phyloP scores from a whole-genome alignment of 35 echinoderm and acorn worm genomes.

The Lytechinus pictus region DNA sequence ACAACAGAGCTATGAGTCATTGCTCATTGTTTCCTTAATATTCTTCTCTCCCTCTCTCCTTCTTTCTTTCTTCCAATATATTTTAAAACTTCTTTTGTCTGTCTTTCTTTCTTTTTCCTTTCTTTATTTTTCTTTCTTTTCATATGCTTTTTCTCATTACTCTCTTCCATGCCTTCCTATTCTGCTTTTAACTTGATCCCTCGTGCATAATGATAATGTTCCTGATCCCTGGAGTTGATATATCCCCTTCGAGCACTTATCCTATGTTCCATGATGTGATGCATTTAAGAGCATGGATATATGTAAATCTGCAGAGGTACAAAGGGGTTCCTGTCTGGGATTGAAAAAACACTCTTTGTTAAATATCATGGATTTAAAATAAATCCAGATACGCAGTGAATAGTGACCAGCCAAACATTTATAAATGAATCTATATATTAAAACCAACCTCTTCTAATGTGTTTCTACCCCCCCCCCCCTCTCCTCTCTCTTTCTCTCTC shows the following conservation, averaged over 20 bases:
- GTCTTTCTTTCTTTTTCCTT: background rate
- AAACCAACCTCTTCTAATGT: background rate
- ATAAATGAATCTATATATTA: background rate
- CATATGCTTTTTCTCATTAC: background rate
- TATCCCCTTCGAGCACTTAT: background rate
- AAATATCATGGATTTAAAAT: background rate
- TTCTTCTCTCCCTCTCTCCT: background rate
- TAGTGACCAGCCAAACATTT: too few relatives aligned
- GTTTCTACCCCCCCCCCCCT: background rate
- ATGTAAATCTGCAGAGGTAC: background rate
- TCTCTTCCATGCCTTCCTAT: background rate
- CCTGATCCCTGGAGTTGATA: background rate
- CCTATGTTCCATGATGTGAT: background rate
- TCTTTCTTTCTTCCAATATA: background rate
- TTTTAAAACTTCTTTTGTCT: background rate
- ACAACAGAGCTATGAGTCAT: conserved; percentile 2
- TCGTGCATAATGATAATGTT: background rate
- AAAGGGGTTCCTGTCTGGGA: background rate
- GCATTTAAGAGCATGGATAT: background rate
- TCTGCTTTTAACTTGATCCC: background rate
- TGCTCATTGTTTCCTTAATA: background rate
- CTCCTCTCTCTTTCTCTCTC: background rate
- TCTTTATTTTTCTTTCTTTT: background rate
- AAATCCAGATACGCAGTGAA: too few relatives aligned
- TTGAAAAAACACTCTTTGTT: background rate